Evolutionary conservation across 2,113 vertebrate genomes (phyloP).

Genomic region (Condylura cristata): DNA sequence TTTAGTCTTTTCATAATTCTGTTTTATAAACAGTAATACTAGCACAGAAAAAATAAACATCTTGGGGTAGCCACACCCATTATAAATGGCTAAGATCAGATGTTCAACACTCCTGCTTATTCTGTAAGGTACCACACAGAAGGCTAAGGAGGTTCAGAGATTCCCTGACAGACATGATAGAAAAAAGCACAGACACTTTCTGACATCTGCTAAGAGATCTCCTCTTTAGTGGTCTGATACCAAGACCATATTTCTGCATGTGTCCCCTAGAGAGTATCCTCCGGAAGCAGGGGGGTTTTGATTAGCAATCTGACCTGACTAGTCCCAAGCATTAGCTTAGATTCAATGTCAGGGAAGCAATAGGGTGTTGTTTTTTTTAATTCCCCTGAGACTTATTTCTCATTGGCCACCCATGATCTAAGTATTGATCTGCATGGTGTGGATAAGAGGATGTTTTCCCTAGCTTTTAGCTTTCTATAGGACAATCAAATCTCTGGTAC

Average conservation of each 20-base stretch:
- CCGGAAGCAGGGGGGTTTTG: neutral
- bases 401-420: constrained; percentile 33
- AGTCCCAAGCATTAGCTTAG: constrained; percentile 34
- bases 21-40: constrained; percentile 26
- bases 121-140: neutral
- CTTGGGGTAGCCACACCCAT: neutral
- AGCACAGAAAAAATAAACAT: constrained; percentile 13
- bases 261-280: constrained; percentile 21
- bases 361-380: constrained; percentile 20
- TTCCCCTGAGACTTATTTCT: constrained; percentile 59
- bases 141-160: constrained; percentile 2
- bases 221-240: constrained; percentile 63
- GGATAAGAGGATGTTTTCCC: neutral
- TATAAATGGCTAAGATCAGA: constrained; percentile 32
- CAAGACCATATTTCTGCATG: constrained; percentile 54
- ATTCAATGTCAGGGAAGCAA: constrained; percentile 59
- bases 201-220: constrained; percentile 52
- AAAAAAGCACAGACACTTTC: constrained; percentile 27
- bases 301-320: constrained; percentile 54
- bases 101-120: neutral
- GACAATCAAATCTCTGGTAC: neutral
- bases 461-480: constrained; percentile 49
- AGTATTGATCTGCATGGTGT: constrained; percentile 51
- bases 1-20: constrained; percentile 46
- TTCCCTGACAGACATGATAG: constrained; percentile 3